phyloP scores from a whole-genome alignment of 2,113 vertebrate genomes.

The Orthonyx spaldingii region DNA sequence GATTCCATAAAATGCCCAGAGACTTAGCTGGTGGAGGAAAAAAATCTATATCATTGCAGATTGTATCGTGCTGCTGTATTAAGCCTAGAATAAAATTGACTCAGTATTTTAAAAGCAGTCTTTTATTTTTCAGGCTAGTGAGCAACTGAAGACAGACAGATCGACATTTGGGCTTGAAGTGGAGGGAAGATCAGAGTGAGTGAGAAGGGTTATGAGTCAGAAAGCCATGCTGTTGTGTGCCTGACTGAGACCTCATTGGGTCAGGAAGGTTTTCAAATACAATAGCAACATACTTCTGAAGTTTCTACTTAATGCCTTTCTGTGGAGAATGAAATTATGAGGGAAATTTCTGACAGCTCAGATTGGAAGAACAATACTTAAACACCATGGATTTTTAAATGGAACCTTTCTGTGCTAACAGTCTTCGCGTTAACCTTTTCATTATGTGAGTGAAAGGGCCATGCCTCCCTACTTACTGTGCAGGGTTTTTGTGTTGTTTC shows the following conservation, averaged over 20 bases:
- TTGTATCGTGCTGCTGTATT: not conserved
- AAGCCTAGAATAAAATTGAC: not conserved
- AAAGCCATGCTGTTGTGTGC: not conserved
- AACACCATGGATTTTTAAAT: not conserved
- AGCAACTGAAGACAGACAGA: not conserved
- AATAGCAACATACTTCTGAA: not conserved
- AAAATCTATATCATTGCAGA: not conserved
- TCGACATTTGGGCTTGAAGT: not conserved
- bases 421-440: not conserved
- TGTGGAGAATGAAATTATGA: not conserved
- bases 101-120: not conserved
- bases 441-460: not conserved
- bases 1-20: not conserved
- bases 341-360: not conserved
- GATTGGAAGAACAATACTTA: not conserved
- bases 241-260: not conserved
- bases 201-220: not conserved
- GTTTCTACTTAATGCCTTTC: not conserved
- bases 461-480: not conserved
- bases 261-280: not conserved
- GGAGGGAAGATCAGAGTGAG: not conserved
- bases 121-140: not conserved
- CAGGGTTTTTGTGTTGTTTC: not conserved
- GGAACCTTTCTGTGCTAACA: not conserved
- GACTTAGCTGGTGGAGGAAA: not conserved